phyloP scores from a whole-genome alignment of 2,113 vertebrate species.

The Microtus richardsoni region DNA sequence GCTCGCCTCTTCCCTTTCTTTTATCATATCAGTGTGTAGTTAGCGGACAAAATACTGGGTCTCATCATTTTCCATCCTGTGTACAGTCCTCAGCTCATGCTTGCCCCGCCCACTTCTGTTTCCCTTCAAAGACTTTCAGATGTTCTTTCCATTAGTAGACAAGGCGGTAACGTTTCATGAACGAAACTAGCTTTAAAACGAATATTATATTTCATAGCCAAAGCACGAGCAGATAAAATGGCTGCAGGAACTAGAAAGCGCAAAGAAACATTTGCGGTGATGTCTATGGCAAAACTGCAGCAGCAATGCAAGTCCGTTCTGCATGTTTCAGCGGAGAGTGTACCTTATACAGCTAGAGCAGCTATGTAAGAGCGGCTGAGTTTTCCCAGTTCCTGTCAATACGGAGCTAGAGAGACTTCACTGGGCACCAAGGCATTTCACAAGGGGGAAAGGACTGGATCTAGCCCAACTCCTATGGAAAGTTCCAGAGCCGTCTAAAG shows the following conservation, averaged over 20 bases:
- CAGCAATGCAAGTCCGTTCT: constrained; percentile 9
- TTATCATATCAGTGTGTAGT: not conserved
- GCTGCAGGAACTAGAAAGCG: constrained; percentile 72
- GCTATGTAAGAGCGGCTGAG: not conserved
- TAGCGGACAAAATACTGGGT: not conserved
- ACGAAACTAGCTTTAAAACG: constrained; percentile 66
- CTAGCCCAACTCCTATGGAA: not conserved
- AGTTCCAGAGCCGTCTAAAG: not conserved
- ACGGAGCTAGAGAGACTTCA: not conserved
- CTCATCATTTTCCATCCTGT: not conserved
- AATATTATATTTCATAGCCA: constrained; percentile 57
- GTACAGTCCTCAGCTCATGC: not conserved
- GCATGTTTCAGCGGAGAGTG: constrained; percentile 59
- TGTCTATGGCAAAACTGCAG: not conserved
- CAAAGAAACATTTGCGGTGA: constrained; percentile 59
- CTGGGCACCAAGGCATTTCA: not conserved
- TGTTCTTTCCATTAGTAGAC: constrained; percentile 49
- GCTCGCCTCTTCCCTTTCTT: not conserved
- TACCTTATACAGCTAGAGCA: constrained; percentile 7
- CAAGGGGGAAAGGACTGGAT: not conserved
- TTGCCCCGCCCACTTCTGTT: not conserved
- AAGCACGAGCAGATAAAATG: constrained; percentile 57
- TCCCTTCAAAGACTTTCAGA: constrained; percentile 55
- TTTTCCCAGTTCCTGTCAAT: not conserved
- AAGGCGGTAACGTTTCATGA: constrained; percentile 31